phyloP scores from a whole-genome alignment of 2,797 vertebrate species.

The Rhinophrynus dorsalis region DNA sequence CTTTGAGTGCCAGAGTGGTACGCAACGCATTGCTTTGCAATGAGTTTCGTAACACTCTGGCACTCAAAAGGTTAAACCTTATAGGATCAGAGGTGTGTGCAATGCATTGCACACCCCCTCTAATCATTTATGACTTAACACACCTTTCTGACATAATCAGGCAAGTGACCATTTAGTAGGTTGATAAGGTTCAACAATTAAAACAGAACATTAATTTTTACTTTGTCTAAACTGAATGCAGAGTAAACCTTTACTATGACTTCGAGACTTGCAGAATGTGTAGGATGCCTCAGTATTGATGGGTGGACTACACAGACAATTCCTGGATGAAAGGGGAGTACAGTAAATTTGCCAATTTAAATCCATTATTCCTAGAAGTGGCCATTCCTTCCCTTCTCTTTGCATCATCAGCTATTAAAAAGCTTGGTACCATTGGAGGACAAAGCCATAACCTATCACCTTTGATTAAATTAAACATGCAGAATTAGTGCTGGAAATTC shows the following conservation, averaged over 20 bases:
- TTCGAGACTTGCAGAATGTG: background rate
- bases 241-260: background rate
- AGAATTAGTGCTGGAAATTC: constrained; percentile 50
- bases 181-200: too few species aligned
- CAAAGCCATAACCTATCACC: constrained; percentile 10
- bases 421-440: background rate
- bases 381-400: background rate
- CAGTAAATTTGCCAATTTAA: constrained; percentile 47
- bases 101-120: too few species aligned
- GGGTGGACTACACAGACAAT: background rate
- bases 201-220: too few species aligned
- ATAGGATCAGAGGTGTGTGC: too few species aligned
- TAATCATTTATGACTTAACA: background rate
- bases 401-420: too few species aligned
- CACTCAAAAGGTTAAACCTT: too few species aligned
- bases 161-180: too few species aligned
- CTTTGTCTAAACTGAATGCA: too few species aligned
- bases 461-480: constrained; percentile 30
- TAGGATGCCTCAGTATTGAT: background rate
- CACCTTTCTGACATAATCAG: too few species aligned
- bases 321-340: constrained; percentile 15
- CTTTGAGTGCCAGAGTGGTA: too few species aligned
- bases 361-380: constrained; percentile 38
- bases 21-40: too few species aligned
- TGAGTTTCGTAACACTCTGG: too few species aligned